Conservation (phyloP, 1,140 invertebrate species). For the Chironomus striatipennis region DNA sequence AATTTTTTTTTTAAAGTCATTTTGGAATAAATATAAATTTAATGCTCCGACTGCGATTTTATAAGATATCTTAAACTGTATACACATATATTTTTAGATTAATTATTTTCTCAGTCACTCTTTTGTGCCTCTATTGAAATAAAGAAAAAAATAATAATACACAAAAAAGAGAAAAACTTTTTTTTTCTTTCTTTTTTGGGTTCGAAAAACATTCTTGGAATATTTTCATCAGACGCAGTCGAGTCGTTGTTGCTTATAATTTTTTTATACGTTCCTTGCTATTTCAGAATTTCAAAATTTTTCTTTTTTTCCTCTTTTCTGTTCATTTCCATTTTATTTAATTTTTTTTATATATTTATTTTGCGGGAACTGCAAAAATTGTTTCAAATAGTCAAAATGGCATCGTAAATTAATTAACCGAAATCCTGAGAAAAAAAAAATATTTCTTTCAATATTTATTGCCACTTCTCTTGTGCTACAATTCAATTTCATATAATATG, state of each 20-base stretch:
- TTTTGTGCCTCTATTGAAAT: conserved; percentile 15
- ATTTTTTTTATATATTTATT: not conserved
- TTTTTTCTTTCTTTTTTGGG: not conserved
- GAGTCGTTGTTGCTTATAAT: not conserved
- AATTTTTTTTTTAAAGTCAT: not conserved
- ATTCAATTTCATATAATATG: not conserved
- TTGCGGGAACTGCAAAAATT: not conserved
- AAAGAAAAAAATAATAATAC: not conserved
- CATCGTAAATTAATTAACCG: conserved; percentile 13
- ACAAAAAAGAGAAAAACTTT: not conserved
- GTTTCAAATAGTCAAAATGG: conserved; percentile 13
- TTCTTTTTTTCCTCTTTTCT: not conserved
- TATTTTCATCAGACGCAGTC: conserved; percentile 19
- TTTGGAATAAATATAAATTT: not conserved
- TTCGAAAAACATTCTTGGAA: conserved; percentile 21
- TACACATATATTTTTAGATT: conserved; percentile 17
- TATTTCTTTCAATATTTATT: not conserved
- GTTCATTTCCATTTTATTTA: not conserved
- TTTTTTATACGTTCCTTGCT: not conserved
- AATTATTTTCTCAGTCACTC: conserved; percentile 20
- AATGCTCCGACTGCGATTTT: not conserved
- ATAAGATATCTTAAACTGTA: not conserved
- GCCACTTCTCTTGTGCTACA: not conserved
- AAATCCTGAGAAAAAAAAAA: not conserved
- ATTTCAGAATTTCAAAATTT: conserved; percentile 10